Evolutionary conservation across 2,888 invertebrate species (phyloP), one percentile per base, ranked within the genome.

Genomic region (Caenorhabditis angaria): DNA sequence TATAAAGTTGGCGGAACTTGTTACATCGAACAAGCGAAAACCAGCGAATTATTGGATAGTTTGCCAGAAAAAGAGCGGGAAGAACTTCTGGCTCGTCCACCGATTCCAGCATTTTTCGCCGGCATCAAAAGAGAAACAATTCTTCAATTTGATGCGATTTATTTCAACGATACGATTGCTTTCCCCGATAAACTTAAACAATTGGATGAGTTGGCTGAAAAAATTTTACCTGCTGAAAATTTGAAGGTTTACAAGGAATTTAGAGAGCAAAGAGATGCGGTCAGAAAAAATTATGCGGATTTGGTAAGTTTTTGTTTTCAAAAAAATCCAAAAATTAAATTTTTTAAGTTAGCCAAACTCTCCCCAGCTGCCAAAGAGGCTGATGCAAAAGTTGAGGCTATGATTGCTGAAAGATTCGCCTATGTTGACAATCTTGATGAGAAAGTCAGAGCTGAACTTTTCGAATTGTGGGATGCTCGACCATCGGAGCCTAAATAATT

Each of bases 1-100:
- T 82, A 72, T 70, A 80, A 77, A 58, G 81, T 80, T 51, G 81
- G 81, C 55, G 77, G 78, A 32, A 79, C 77, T 48, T 82, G 81
- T 68, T 80, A 80, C 53, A 72, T 76, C 35, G 72, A 82, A 56
- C 76, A 76, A 53, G 81, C 77, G 63, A 65, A 70, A 32, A 80
- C 81, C 35, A 67, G 71, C 29, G 78, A 82, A 69, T 55, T 82
- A 20, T 77, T 78, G 20, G 78, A 78, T 53, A 27, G 65, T 27
- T 68, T 78, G 27, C 70, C 78, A 29, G 67, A 73, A 50, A 75
- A 78, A 20, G 62, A 60, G 27, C 57, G 67, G 25, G 64, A 70
- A 55, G 64, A 61, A 24, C 51, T 78, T 47, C 73, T 67, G 67
- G 70, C 72, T 48, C 65, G 65, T 58, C 72, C 65, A 27, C 50